Evolutionary conservation across 2,797 vertebrate species (phyloP), one percentile per base, ranked within the genome.

Genomic region (Neomorphus geoffroyi): DNA sequence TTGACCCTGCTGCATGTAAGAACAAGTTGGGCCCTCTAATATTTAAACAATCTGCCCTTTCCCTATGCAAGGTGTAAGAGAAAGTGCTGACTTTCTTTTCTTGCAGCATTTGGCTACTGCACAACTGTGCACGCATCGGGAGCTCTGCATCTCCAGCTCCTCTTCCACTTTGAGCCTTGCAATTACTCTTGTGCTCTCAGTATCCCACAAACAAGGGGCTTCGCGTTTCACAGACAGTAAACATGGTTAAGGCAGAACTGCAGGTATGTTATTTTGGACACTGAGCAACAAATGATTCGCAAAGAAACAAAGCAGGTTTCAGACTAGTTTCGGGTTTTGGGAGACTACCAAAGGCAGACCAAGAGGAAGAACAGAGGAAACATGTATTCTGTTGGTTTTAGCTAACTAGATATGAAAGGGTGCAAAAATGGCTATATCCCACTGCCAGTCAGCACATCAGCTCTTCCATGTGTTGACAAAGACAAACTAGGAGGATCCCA

Each of bases 401-500:
- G 48, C 6, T 90, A 60, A 56, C 30, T 56, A 81, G n/a, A 22
- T 56, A 64, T 6, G 35, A 86, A 90, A 80, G 28, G 24, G 35
- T 78, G 12, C 39, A 79, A 77, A 82, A 73, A 69, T 74, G 37
- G 9, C 21, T 86, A 7, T 37, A 51, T 45, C 14, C 23, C 21
- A 7, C 12, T 73, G 39, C 11, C 16, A 77, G 12, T 19, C 15
- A 78, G 41, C 23, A 90, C 39, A 65, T 41, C 43, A 58, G 45
- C 24, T 24, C 32, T 79, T 90, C 82, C 35, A 46, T 11, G 7
- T 7, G 58, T 61, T 22, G 23, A 57, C 18, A 41, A 73, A 92
- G 41, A 61, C 62, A 86, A 81, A 92, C 67, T 94, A 95, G 90
- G 71, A 87, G 71, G 89, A 87, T 85, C 58, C 33, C 45, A 73